Percentiles rank a stretch among this genome's conserved stretches.
Evolutionary conservation across 2,113 vertebrate species (phyloP).

Genomic region (Sinocyclocheilus grahami): DNA sequence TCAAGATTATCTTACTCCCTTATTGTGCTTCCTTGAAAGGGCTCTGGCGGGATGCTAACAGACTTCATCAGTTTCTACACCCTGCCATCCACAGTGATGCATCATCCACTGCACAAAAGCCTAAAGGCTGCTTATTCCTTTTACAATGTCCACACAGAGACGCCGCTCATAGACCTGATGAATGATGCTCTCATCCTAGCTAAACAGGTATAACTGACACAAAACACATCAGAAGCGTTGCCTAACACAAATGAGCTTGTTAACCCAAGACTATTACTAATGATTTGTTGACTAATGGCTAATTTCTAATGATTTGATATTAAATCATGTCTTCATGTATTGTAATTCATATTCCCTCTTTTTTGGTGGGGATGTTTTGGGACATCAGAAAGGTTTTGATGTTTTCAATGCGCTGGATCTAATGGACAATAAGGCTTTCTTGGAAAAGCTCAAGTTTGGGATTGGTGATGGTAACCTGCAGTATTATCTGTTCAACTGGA

Average conservation of each 20-base stretch:
- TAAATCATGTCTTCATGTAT: neutral
- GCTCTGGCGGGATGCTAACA: conserved; percentile 84
- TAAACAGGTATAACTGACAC: conserved; percentile 81
- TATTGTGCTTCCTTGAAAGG: conserved; percentile 23
- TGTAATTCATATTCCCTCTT: neutral
- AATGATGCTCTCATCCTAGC: conserved; percentile 95
- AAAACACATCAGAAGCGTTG: neutral
- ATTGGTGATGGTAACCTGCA: no score
- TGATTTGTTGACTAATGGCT: neutral
- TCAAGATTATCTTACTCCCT: neutral
- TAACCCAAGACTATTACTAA: neutral
- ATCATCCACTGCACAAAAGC: conserved; percentile 94
- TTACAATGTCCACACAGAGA: conserved; percentile 96
- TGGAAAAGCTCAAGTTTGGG: no score
- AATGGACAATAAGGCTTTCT: no score
- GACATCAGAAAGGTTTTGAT: conserved; percentile 96
- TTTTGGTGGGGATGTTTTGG: neutral
- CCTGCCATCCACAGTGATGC: conserved; percentile 97
- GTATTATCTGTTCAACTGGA: no score
- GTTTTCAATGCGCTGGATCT: no score
- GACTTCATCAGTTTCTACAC: conserved; percentile 99
- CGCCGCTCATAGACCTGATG: conserved; percentile 95
- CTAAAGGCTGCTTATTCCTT: conserved; percentile 99
- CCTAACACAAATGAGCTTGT: neutral
- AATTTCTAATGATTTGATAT: neutral